phyloP scores from a whole-genome alignment of 2,888 invertebrate genomes.

The Reticulitermes lucifugus region DNA sequence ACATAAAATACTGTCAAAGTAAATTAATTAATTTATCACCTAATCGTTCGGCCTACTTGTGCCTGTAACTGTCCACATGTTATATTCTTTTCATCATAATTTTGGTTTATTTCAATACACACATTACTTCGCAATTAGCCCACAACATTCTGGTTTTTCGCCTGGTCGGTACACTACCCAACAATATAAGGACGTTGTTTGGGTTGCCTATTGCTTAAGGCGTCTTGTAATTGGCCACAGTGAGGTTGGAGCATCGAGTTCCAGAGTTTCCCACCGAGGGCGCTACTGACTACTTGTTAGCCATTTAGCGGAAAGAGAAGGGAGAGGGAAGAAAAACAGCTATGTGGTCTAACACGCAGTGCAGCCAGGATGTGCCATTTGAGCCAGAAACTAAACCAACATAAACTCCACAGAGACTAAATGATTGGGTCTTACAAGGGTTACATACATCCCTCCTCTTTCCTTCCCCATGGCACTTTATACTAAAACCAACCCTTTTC shows the following conservation, averaged over 20 bases:
- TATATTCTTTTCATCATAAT: too few relatives aligned
- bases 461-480: background rate
- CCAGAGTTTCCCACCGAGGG: constrained; percentile 40
- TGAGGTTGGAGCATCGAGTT: constrained; percentile 44
- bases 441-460: background rate
- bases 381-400: background rate
- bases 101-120: too few relatives aligned
- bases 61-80: too few relatives aligned
- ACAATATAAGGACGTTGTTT: constrained; percentile 24
- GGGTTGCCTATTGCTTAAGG: constrained; percentile 35
- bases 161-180: constrained; percentile 9
- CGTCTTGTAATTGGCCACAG: constrained; percentile 30
- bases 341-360: background rate
- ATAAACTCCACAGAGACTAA: background rate
- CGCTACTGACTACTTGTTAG: constrained; percentile 13
- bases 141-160: background rate
- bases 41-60: too few relatives aligned
- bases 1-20: too few relatives aligned
- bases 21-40: too few relatives aligned
- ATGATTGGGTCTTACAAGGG: background rate
- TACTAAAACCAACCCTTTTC: background rate
- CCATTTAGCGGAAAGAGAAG: background rate
- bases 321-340: background rate
- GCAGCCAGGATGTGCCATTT: background rate
- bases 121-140: too few relatives aligned